phyloP scores from a whole-genome alignment of 1,140 invertebrate genomes.

The Drosophila trapezifrons region DNA sequence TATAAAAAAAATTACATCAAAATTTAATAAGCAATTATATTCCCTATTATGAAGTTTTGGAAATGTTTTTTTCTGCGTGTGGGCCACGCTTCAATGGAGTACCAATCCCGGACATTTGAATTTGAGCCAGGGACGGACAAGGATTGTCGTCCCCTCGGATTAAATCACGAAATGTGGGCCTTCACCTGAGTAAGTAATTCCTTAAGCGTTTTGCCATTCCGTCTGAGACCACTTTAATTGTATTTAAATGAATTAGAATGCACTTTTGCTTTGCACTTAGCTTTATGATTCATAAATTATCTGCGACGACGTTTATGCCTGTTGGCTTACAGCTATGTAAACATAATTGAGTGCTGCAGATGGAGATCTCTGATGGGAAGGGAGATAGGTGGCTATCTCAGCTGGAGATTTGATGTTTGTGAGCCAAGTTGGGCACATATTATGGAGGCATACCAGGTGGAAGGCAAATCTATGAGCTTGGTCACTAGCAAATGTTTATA shows the following conservation, averaged over 20 bases:
- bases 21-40: not conserved
- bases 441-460: not conserved
- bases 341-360: conserved; percentile 42
- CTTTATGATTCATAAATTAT: conserved; percentile 45
- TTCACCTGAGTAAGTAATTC: conserved; percentile 55
- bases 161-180: conserved; percentile 57
- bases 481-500: not conserved
- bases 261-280: conserved; percentile 28
- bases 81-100: conserved; percentile 44
- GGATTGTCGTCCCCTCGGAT: conserved; percentile 48
- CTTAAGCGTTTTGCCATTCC: conserved; percentile 20
- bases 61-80: conserved; percentile 16
- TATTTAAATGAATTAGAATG: conserved; percentile 78
- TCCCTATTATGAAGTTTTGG: not conserved
- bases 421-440: conserved; percentile 8
- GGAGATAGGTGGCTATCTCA: conserved; percentile 31
- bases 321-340: conserved; percentile 12
- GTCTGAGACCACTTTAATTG: conserved; percentile 57
- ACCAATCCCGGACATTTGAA: conserved; percentile 39
- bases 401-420: conserved; percentile 29
- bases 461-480: conserved; percentile 3
- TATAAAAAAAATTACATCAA: not conserved
- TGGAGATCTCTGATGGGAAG: conserved; percentile 29
- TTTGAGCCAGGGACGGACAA: conserved; percentile 29
- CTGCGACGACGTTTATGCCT: conserved; percentile 23